These are phyloP conservation scores for Antheraea pernyi DNA, from an alignment of 1,140 invertebrate genomes.

Conservation along the genomic window DNA sequence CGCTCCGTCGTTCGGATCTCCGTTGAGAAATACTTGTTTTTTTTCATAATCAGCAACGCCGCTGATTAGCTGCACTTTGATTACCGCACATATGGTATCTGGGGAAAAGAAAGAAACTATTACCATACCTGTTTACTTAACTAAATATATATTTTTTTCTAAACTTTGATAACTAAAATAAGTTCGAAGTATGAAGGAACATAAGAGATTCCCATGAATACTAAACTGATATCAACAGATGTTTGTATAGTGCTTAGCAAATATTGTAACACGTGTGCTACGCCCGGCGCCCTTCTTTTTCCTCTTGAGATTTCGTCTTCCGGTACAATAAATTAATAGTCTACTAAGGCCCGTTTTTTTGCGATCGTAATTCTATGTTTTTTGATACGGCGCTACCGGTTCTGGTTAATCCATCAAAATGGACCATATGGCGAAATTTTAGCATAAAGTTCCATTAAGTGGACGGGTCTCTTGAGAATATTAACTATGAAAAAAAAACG, in stretches of 20 bases:
- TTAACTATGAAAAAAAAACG: background rate
- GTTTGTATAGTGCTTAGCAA: slow-evolving; percentile 70
- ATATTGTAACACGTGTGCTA: slow-evolving; percentile 78
- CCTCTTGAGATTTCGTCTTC: slow-evolving; percentile 76
- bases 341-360: slow-evolving; percentile 55
- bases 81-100: slow-evolving; percentile 67
- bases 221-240: slow-evolving; percentile 58
- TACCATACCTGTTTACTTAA: background rate
- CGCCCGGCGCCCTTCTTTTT: slow-evolving; percentile 68
- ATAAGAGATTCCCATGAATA: slow-evolving; percentile 47
- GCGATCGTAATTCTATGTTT: slow-evolving; percentile 45
- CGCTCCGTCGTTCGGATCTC: slow-evolving; percentile 58
- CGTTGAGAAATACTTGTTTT: slow-evolving; percentile 69
- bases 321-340: slow-evolving; percentile 71
- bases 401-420: slow-evolving; percentile 30
- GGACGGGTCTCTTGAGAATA: background rate
- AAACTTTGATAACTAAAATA: background rate
- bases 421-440: slow-evolving; percentile 44
- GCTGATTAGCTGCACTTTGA: slow-evolving; percentile 68
- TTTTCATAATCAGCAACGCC: slow-evolving; percentile 68
- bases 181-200: slow-evolving; percentile 10
- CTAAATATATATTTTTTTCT: background rate
- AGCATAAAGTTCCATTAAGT: background rate
- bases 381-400: slow-evolving; percentile 48
- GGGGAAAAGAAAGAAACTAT: slow-evolving; percentile 46